These are phyloP conservation scores for Chaitophorus viminalis DNA, from an alignment of 2,888 invertebrate genomes.

Conservation along the genomic window DNA sequence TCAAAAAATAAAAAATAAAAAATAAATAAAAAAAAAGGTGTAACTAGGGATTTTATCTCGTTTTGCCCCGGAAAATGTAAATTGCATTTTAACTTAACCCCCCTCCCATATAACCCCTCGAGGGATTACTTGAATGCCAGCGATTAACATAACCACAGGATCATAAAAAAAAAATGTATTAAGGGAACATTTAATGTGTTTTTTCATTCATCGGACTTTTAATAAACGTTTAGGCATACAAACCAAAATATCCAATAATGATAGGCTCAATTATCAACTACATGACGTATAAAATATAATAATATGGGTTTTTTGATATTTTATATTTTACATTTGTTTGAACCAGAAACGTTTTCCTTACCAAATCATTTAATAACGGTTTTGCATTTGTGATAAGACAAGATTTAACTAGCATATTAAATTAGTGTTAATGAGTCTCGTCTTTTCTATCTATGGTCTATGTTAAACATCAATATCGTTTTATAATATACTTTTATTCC, in stretches of 20 bases:
- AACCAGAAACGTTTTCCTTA: no score
- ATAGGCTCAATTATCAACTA: slow-evolving; percentile 2
- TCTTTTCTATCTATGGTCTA: no score
- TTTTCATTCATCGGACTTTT: slow-evolving; percentile 36
- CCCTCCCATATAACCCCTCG: no score
- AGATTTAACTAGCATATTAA: no score
- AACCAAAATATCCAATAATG: background rate
- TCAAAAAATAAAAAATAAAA: background rate
- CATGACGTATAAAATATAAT: no score
- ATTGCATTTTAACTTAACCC: slow-evolving; percentile 38
- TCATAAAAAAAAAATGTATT: slow-evolving; percentile 6
- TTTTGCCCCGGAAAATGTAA: slow-evolving; percentile 44
- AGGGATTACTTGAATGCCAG: slow-evolving; percentile 49
- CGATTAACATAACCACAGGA: slow-evolving; percentile 41
- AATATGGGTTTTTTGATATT: background rate
- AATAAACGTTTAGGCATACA: background rate
- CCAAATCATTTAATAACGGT: no score
- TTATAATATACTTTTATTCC: no score
- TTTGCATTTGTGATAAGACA: no score
- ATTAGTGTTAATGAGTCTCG: no score
- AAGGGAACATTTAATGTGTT: slow-evolving; percentile 9
- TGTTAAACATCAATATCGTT: no score
- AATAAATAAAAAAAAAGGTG: slow-evolving; percentile 30
- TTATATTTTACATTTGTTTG: background rate
- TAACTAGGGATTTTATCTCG: slow-evolving; percentile 55